Base-by-base conservation (phyloP, 2,113 vertebrate species). In the Ammospiza nelsoni region DNA sequence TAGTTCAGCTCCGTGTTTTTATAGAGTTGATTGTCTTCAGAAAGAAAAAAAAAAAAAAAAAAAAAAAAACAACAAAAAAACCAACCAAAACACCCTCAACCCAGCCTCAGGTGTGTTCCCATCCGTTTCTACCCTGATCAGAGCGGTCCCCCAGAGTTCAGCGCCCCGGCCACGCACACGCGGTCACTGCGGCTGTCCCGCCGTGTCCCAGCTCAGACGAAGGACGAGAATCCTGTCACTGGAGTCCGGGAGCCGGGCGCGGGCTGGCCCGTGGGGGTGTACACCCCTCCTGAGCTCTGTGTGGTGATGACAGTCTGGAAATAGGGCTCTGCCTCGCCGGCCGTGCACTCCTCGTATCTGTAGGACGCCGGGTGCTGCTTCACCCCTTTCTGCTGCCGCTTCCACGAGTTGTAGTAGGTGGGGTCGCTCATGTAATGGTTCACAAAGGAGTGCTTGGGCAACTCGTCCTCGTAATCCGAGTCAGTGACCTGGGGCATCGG, bases 351-450 rank as follows among this genome's bases (percentile, higher is more conserved):
- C 96, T 99, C 99, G 10, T 99, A 99, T 87, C 97, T 95, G 46
- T 99, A 99, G 6, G 98, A 95, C 0, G 97, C 41, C 0, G 98
- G 97, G 87, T 96, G 87, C 90, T 98, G 87, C 92, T 99, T 98
- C 51, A 98, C 96, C 65, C 98, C 98, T 62, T 99, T 99, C 92
- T 99, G 98, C 96, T 99, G 98, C 78, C 99, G 97, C 96, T 99
- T 99, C 99, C 99, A 99, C 0, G 99, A 99, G 97, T 98, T 99
- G 98, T 98, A 99, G 98, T 99, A 99, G 22, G 98, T 99, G 78
- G 99, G 99, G 97, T 99, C 99, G 13, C 99, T 99, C 99, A 99
- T 99, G 97, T 99, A 99, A 67, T 99, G 99, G 98, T 99, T 99
- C 93, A 99, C 99, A 5, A 99, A 99, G n/a, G 99, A 99, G 96